Percentiles rank a stretch among this genome's conserved stretches.
These are phyloP conservation scores for Candoia aspera DNA, from an alignment of 2,113 vertebrate species.

Conservation along the genomic window DNA sequence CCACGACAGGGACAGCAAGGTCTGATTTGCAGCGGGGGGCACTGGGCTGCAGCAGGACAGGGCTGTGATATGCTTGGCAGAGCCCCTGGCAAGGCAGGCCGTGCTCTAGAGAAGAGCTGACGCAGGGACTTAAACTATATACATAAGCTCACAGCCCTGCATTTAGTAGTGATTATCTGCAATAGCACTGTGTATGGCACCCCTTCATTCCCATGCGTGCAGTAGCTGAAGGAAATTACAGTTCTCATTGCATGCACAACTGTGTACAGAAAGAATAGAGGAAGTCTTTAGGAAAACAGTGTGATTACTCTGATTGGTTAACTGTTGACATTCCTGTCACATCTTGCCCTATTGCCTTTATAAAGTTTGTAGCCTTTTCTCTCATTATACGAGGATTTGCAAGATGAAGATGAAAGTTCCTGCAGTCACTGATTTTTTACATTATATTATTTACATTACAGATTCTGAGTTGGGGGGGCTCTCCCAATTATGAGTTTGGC, in stretches of 20 bases:
- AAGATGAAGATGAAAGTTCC: neutral
- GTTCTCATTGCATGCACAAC: neutral
- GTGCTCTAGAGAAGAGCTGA: neutral
- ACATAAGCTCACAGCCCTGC: neutral
- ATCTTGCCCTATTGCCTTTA: neutral
- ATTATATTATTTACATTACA: neutral
- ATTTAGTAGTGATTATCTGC: neutral
- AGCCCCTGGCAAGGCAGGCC: neutral
- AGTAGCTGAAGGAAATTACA: neutral
- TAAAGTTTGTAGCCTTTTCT: no score
- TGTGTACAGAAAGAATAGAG: neutral
- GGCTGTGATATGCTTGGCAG: neutral
- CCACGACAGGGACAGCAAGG: neutral
- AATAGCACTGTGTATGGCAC: neutral
- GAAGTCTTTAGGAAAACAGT: neutral
- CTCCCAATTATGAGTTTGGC: neutral
- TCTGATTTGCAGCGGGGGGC: conserved; percentile 22
- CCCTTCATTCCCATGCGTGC: neutral
- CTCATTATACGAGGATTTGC: neutral
- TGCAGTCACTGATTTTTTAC: neutral
- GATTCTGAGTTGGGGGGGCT: neutral
- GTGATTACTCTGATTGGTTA: neutral
- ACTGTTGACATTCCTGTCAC: neutral
- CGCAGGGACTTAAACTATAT: neutral
- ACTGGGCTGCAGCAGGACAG: neutral